Evolutionary conservation across 2,113 vertebrate species (phyloP), one percentile per base, ranked within the genome.

Genomic region (Phyllostomus discolor): DNA sequence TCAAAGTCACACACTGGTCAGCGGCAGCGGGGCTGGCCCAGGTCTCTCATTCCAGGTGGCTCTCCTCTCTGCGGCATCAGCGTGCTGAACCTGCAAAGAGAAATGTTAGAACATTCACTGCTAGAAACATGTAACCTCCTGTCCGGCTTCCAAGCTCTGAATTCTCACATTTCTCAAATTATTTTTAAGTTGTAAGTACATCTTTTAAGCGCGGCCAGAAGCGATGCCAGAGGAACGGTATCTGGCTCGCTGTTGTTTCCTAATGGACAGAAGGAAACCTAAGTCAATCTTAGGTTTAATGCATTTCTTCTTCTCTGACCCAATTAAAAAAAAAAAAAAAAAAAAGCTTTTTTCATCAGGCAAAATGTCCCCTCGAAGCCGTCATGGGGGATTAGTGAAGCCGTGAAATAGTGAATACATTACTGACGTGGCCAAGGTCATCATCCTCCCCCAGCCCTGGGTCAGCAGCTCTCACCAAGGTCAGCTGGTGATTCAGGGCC

Each of bases 251-350:
- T 95, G 84, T 97, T 97, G 95, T 97, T 98, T 97, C 72, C 95
- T 97, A 97, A 97, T 97, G 88, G 96, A 97, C 92, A 91, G 97
- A 98, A 82, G 96, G 84, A 97, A 98, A 98, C 95, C 84, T 96
- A 78, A 92, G 54, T 14, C 2, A 90, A 75, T 94, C 83, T 96
- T 96, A 76, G 69, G 95, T 92, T 98, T 96, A 97, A 95, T 91
- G 88, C 85, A 96, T 97, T 94, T 95, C 52, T 97, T 97, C 96
- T 96, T 97, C 98, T 89, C 81, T 96, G 64, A 62, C 64, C 95
- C 92, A 98, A 92, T 90, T 88, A 85, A 90, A 28, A 62, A 28
- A 62, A 97, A 97, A 96, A 66, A 66, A 43, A 17, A 9, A 59
- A 64, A 54, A 17, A 59, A 59, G 38, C 17, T 48, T 41, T 31